phyloP scores from a whole-genome alignment of 1,140 invertebrate species.

The Zelostemma sp. region DNA sequence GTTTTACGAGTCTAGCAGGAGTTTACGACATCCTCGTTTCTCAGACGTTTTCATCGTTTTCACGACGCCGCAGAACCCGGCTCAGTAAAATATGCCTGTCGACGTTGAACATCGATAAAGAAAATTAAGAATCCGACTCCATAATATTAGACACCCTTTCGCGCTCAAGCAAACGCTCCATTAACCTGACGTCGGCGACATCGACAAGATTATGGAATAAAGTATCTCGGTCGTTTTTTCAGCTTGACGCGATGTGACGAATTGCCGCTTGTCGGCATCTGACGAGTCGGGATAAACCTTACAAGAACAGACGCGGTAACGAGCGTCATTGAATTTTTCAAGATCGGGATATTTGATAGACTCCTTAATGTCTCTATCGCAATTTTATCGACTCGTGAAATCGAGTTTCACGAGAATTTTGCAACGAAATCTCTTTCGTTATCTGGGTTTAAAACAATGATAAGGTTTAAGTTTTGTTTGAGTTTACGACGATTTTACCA shows the following conservation, averaged over 20 bases:
- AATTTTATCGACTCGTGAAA: too few species aligned
- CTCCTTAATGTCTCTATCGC: too few species aligned
- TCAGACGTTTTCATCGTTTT: conserved; percentile 36
- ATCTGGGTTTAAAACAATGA: too few species aligned
- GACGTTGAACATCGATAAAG: conserved; percentile 14
- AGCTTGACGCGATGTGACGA: neutral
- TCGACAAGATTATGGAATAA: neutral
- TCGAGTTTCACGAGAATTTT: too few species aligned
- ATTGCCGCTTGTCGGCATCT: neutral
- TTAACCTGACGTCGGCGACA: neutral
- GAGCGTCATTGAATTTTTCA: neutral
- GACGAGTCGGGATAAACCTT: neutral
- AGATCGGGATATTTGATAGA: neutral
- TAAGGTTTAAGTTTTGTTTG: too few species aligned
- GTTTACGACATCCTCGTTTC: conserved; percentile 22
- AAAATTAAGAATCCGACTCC: conserved; percentile 8
- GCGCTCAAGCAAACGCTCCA: conserved; percentile 5
- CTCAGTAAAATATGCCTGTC: conserved; percentile 12
- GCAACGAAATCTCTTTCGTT: neutral
- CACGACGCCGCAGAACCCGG: conserved; percentile 10
- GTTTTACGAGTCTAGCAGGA: conserved; percentile 38
- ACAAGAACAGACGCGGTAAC: neutral
- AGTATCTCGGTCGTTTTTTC: neutral
- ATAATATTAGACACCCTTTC: neutral
- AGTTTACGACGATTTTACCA: too few species aligned